Base-by-base conservation (phyloP, 2,797 vertebrate genomes). In the Centroberyx gerrardi region DNA sequence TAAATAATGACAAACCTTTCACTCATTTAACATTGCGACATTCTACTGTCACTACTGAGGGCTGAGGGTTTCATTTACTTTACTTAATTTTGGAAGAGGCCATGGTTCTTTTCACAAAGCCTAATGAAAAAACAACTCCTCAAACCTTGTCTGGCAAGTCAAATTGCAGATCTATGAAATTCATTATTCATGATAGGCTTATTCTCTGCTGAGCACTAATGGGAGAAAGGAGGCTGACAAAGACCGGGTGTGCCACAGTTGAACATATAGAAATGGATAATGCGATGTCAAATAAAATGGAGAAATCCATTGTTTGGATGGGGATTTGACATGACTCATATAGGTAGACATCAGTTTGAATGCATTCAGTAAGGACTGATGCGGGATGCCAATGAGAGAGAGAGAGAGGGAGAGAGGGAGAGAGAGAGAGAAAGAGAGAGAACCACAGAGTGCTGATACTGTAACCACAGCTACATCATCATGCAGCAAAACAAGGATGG, bases 1-100 rank as follows among this genome's bases (percentile, higher is more conserved):
- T 76, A 17, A 60, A 60, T 75, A 76, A 81, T 76, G 59, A 73
- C 52, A 67, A 67, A 70, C 29, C 33, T 66, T 60, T 66, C 22
- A 63, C 55, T 72, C 72, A 74, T 82, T 77, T 76, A 71, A 58
- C 51, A 72, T 5, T 14, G 51, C 10, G 5, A 44, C 51, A 51
- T 22, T 63, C 55, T 38, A 54, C 59, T 60, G 61, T 72, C 69
- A 77, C 27, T 33, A 68, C 36, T 1, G 0, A 49, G 22, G 55
- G 46, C 29, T 52, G 4, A 2, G 5, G 10, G 54, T 60, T 68
- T 68, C 18, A 54, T 63, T 49, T 38, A 59, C 65, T 69, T 72
- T 27, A 49, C 44, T 76, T 42, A 5, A 46, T 79, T 78, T 53
- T 68, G 13, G 15, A 29, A 14, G 6, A 22, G 17, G 33, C 27